Evolutionary conservation across 2,113 vertebrate genomes (phyloP).

Genomic region (Corydoras maculifer): DNA sequence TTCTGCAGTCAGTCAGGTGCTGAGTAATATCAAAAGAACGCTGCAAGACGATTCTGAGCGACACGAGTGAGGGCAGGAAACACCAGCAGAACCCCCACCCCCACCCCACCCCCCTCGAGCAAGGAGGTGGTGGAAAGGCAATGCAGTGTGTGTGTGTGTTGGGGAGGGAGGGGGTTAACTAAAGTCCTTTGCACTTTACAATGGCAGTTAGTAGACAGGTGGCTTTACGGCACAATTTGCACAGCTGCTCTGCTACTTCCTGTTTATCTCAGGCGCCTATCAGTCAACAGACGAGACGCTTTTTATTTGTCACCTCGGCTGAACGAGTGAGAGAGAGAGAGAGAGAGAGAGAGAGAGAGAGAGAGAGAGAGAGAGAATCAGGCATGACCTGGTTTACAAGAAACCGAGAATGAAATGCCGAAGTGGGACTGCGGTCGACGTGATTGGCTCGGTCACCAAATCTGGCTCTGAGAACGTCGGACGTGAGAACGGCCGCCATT

Average conservation of each 20-base stretch:
- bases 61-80: not conserved
- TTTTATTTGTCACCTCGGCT: constrained; percentile 1
- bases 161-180: not conserved
- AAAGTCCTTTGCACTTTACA: constrained; percentile 26
- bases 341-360: not conserved
- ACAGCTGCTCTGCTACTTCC: constrained; percentile 57
- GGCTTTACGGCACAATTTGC: constrained; percentile 58
- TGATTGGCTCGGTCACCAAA: too few species aligned
- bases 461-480: too few species aligned
- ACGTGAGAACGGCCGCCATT: constrained; percentile 38
- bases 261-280: constrained; percentile 42
- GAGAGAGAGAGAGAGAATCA: not conserved
- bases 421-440: not conserved
- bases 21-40: constrained; percentile 18
- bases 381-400: constrained; percentile 32
- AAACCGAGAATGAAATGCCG: constrained; percentile 33
- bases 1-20: not conserved
- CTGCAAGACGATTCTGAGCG: not conserved
- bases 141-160: not conserved
- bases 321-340: not conserved
- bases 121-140: not conserved
- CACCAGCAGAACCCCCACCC: not conserved
- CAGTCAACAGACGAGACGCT: constrained; percentile 5
- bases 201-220: constrained; percentile 46
- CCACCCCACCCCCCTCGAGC: not conserved